Base-by-base conservation (phyloP, 2,888 invertebrate genomes). In the Drosophila siamana region DNA sequence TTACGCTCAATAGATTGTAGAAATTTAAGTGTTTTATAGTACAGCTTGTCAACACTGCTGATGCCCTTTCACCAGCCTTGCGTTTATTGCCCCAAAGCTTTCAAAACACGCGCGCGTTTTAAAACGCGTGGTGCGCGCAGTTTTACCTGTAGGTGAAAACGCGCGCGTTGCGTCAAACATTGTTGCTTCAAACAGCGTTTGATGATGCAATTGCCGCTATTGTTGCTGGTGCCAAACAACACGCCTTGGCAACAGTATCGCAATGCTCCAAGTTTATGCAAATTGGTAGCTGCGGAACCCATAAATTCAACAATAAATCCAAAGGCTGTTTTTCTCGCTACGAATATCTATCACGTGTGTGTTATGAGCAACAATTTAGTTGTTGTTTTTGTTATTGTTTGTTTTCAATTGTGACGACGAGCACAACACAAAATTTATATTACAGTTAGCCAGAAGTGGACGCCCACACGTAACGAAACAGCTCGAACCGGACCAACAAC, bases 141-240 rank as follows among this genome's bases (percentile, higher is more conserved):
- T 76, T 84, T 82, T 82, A 82, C 81, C 81, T 85, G 67, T 9
- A 40, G 33, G 19, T 44, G 48, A 44, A 67, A 65, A 28, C 68
- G 72, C 68, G 52, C 41, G 59, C 70, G 52, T 4, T 51, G 43
- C 9, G 38, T 38, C 22, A 13, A 48, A 24, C 36, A 51, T 13
- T 54, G 43, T 13, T 54, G 71, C n/a, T 63, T 52, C 33, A 66
- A 50, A 33, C 47, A 60, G n/a, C 40, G 59, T 4, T 13, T 60
- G 62, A 60, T 76, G 69, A 69, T 59, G 75, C 60, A 72, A 76
- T 46, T 33, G 48, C 3, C 19, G 28, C 40, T 19, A 8, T 30
- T 66, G 54, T 26, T 38, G 40, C 26, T 33, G 11, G 41, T 24
- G 28, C 50, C 15, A 36, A 47, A 11, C 5, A 28, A 5, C 36